Evolutionary conservation across 2,888 invertebrate genomes (phyloP).

Genomic region (Macrophya alboannulata): DNA sequence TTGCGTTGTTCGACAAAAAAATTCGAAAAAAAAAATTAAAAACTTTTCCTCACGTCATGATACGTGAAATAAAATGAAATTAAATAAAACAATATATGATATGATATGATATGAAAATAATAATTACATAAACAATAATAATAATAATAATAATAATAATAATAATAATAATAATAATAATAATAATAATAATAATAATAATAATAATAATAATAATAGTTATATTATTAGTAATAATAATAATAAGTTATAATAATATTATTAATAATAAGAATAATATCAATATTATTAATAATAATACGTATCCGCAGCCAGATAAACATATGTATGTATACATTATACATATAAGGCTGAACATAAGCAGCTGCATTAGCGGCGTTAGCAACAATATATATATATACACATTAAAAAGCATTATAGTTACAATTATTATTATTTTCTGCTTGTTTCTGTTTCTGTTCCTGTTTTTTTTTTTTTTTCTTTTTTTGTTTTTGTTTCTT

Average conservation of each 20-base stretch:
- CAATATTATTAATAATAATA: neutral
- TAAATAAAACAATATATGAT: neutral
- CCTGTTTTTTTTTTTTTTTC: neutral
- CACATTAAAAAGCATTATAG: constrained; percentile 48
- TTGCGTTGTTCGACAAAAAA: neutral
- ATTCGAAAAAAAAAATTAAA: neutral
- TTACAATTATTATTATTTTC: constrained; percentile 40
- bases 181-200: neutral
- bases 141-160: constrained; percentile 26
- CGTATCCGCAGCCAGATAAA: constrained; percentile 13
- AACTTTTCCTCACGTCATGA: neutral
- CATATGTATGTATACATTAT: neutral
- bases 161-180: neutral
- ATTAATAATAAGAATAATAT: no score
- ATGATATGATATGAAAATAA: constrained; percentile 4
- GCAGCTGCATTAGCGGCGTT: constrained; percentile 17
- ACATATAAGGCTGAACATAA: constrained; percentile 1
- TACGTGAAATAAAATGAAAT: neutral
- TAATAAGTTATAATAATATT: no score
- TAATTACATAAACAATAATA: neutral
- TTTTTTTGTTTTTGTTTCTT: neutral
- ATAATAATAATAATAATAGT: constrained; percentile 4
- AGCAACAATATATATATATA: constrained; percentile 36
- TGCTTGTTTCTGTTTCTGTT: neutral
- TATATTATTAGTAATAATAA: neutral